phyloP scores from a whole-genome alignment of 2,888 invertebrate species.

The Noctuana brunneofusca region DNA sequence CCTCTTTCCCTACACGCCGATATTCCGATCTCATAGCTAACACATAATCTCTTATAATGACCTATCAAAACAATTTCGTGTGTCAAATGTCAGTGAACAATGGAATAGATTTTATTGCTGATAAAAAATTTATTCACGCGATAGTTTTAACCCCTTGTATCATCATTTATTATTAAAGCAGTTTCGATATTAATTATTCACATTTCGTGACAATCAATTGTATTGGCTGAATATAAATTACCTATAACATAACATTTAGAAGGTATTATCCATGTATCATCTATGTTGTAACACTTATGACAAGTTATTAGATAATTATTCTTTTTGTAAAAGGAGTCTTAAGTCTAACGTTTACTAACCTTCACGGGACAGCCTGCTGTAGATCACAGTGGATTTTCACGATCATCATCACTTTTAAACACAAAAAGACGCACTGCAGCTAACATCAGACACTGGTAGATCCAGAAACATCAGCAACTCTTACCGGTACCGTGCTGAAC shows the following conservation, averaged over 20 bases:
- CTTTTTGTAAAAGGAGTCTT: neutral
- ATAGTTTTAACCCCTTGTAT: conserved; percentile 42
- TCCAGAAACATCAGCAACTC: conserved; percentile 42
- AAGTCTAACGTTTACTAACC: conserved; percentile 63
- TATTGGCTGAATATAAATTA: conserved; percentile 22
- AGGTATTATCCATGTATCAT: neutral
- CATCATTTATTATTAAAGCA: conserved; percentile 42
- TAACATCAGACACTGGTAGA: conserved; percentile 38
- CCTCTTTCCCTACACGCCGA: no score
- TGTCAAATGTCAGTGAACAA: conserved; percentile 47
- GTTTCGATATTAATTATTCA: conserved; percentile 44
- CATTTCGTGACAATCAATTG: conserved; percentile 43
- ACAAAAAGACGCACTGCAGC: conserved; percentile 50
- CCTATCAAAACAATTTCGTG: conserved; percentile 34
- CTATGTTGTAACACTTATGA: neutral
- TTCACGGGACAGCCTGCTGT: conserved; percentile 46
- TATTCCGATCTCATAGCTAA: no score
- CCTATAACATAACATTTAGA: neutral
- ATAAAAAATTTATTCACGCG: conserved; percentile 50
- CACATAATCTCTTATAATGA: no score
- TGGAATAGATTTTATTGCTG: conserved; percentile 44
- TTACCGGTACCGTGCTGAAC: conserved; percentile 60
- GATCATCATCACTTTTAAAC: conserved; percentile 51
- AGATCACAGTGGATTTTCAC: conserved; percentile 29
- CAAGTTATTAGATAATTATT: neutral